Base-by-base conservation (phyloP, 2,797 vertebrate genomes). In the Momotus momota region DNA sequence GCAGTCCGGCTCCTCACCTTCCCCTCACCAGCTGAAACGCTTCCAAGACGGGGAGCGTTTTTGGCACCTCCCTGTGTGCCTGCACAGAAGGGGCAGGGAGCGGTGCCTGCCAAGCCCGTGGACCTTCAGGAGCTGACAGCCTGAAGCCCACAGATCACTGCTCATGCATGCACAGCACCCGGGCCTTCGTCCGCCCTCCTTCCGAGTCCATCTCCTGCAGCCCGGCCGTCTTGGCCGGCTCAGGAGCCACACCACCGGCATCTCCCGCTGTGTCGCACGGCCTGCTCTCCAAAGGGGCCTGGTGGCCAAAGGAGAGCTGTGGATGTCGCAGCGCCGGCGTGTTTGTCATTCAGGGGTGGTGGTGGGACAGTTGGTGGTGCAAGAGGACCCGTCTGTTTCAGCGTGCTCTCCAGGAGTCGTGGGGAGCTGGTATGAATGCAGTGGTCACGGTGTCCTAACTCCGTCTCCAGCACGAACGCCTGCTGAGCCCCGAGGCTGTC, bases 121-220 rank as follows among this genome's bases (percentile, higher is more conserved):
- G 62, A 84, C 93, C 93, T 70, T 72, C 46, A 94, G 87, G 82
- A 97, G 23, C 87, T 2, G 35, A 83, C 96, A 93, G 87, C 73
- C 93, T 20, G 81, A 72, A 38, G 85, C 90, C 84, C 94, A 88
- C 96, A 95, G 96, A 88, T 96, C 94, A 97, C 89, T 6, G 20
- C 46, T 55, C 96, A 94, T 94, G 96, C 91, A 1, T 95, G 85
- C 14, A 0, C 5, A 0, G 69, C 1, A 35, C 87, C 92, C 43
- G 89, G 78, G 35, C 81, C 67, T 22, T 33, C 14, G 23, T 35
- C 81, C 48, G 62, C 78, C 66, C 58, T 55, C 69, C 58, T 31
- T 49, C 72, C 82, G 40, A 21, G 45, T 43, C 72, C 62, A 46
- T 33, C 81, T 86, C 86, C 81, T 17, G 6, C 77, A 13, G 71